Evolutionary conservation across 2,113 vertebrate species (phyloP).

Genomic region (Stigmatopora nigra): DNA sequence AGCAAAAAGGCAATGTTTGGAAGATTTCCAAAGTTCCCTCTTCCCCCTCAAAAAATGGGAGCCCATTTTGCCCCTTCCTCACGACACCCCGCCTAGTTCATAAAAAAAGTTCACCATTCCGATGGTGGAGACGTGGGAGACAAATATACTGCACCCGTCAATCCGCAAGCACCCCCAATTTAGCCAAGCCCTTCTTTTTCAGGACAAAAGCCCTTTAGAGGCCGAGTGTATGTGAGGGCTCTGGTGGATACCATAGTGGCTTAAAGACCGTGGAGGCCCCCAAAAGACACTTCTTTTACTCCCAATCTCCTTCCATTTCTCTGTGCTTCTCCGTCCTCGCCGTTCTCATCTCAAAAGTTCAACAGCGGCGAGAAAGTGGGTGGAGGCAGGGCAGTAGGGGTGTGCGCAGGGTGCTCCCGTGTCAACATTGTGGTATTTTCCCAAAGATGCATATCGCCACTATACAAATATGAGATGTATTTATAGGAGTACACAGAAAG

Average conservation of each 20-base stretch:
- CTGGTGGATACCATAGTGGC: conserved; percentile 71
- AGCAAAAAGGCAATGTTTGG: conserved; percentile 80
- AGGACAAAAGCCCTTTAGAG: conserved; percentile 70
- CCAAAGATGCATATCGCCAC: conserved; percentile 74
- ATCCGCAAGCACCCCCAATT: conserved; percentile 67
- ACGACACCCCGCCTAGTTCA: conserved; percentile 45
- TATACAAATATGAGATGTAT: conserved; percentile 74
- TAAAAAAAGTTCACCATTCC: conserved; percentile 58
- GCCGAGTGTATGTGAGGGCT: conserved; percentile 67
- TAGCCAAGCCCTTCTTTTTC: conserved; percentile 65
- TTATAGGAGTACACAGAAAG: conserved; percentile 68
- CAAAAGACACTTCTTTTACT: conserved; percentile 64
- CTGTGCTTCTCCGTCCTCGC: conserved; percentile 34
- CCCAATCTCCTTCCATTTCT: conserved; percentile 51
- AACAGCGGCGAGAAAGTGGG: conserved; percentile 50
- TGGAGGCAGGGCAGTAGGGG: conserved; percentile 40
- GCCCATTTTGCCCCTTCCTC: conserved; percentile 36
- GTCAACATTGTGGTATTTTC: conserved; percentile 77
- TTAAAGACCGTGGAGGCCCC: conserved; percentile 71
- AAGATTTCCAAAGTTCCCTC: conserved; percentile 72
- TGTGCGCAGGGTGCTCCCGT: conserved; percentile 59
- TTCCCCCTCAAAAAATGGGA: conserved; percentile 17
- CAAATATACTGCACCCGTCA: conserved; percentile 65
- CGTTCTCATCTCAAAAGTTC: conserved; percentile 59
- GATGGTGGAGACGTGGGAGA: conserved; percentile 69